These are phyloP conservation scores for Spheniscus humboldti DNA, from an alignment of 2,797 vertebrate species.

Conservation along the genomic window DNA sequence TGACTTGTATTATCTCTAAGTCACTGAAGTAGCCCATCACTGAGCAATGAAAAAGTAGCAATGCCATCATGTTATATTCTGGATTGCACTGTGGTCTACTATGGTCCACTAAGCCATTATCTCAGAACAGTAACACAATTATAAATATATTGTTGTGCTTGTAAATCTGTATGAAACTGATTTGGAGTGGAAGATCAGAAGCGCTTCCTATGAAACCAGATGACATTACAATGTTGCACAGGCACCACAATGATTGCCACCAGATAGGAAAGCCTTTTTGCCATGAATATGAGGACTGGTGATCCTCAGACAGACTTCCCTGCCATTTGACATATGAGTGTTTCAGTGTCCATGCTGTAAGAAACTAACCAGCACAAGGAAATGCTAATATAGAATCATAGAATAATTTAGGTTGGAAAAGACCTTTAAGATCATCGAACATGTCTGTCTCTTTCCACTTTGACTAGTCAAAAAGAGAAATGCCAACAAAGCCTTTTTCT, in stretches of 20 bases:
- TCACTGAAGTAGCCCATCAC: background rate
- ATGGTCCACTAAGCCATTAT: background rate
- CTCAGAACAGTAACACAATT: background rate
- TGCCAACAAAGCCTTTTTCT: background rate
- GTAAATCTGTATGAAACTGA: background rate
- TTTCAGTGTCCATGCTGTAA: background rate
- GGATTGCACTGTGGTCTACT: background rate
- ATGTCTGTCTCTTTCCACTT: background rate
- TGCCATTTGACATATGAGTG: fast-evolving
- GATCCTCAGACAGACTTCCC: background rate
- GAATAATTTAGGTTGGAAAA: background rate
- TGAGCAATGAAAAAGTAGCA: background rate
- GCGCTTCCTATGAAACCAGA: fast-evolving
- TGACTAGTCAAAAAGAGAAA: background rate
- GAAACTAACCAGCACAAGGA: background rate
- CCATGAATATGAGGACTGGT: background rate
- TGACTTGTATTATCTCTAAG: background rate
- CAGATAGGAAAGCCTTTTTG: background rate
- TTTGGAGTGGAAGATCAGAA: background rate
- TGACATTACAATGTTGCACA: background rate
- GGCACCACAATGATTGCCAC: background rate
- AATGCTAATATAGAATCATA: background rate
- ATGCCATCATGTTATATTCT: background rate
- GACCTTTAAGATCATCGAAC: background rate
- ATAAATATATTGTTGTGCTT: background rate